Conservation (phyloP, 1,140 invertebrate species). For the Liolophura sinensis region DNA sequence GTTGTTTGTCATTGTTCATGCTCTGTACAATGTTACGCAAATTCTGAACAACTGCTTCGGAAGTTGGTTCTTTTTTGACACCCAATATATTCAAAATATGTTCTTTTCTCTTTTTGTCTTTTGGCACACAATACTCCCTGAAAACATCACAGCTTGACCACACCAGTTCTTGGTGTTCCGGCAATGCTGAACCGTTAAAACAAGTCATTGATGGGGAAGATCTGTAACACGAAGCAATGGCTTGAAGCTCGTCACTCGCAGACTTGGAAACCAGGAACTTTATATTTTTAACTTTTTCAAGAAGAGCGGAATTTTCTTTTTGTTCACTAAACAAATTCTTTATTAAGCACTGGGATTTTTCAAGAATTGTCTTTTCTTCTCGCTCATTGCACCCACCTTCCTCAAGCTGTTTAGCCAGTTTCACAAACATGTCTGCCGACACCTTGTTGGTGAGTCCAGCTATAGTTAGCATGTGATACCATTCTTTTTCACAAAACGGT, state of each 20-base stretch:
- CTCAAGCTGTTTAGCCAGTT: constrained; percentile 22
- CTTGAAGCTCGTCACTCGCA: background rate
- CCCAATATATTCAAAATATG: constrained; percentile 1
- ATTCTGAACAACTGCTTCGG: constrained; percentile 17
- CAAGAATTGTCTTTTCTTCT: constrained; percentile 5
- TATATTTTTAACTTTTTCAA: constrained; percentile 11
- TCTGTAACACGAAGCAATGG: constrained; percentile 4
- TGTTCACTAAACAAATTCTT: constrained; percentile 5
- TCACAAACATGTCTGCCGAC: constrained; percentile 13
- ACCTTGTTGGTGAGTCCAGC: constrained; percentile 20
- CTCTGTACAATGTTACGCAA: constrained; percentile 13
- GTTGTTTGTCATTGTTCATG: constrained; percentile 7
- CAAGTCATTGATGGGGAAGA: constrained; percentile 9
- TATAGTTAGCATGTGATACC: constrained; percentile 15
- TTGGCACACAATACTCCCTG: constrained; percentile 10
- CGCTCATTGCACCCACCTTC: constrained; percentile 2
- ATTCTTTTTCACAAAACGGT: background rate
- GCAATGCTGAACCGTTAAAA: constrained; percentile 11
- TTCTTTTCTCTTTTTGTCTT: background rate
- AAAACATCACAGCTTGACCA: constrained; percentile 27
- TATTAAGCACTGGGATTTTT: constrained; percentile 14
- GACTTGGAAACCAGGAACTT: constrained; percentile 23
- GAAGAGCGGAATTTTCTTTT: background rate
- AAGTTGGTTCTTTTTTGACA: constrained; percentile 9
- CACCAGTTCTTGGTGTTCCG: constrained; percentile 8